These are phyloP conservation scores for Drosophila mimetica DNA, from an alignment of 2,888 invertebrate genomes.

Conservation along the genomic window DNA sequence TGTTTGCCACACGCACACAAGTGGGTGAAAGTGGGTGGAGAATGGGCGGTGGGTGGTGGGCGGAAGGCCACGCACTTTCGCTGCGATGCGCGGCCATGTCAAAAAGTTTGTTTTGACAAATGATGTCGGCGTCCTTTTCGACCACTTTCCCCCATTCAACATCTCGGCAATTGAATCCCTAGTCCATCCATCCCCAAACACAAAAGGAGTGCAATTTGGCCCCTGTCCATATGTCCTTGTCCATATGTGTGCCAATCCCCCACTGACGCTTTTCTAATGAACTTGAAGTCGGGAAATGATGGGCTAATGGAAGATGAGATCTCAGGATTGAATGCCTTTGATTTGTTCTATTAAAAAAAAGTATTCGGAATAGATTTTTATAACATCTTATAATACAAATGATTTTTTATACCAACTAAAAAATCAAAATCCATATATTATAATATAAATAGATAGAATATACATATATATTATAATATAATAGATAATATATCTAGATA, in stretches of 20 bases:
- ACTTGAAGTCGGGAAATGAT: constrained; percentile 57
- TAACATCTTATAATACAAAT: no score
- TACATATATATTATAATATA: no score
- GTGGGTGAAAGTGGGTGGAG: background rate
- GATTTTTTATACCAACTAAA: no score
- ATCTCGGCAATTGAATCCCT: constrained; percentile 3
- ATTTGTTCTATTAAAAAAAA: no score
- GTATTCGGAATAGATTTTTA: no score
- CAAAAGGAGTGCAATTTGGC: constrained; percentile 5
- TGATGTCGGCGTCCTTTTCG: constrained; percentile 60
- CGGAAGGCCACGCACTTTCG: constrained; percentile 64
- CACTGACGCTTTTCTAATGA: constrained; percentile 63
- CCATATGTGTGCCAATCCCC: constrained; percentile 39
- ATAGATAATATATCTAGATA: no score
- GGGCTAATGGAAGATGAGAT: constrained; percentile 4
- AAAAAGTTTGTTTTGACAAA: constrained; percentile 78
- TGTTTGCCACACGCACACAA: constrained; percentile 26
- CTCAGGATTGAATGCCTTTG: no score
- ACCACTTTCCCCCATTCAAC: constrained; percentile 5
- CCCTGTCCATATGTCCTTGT: constrained; percentile 33
- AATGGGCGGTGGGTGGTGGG: background rate
- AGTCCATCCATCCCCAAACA: constrained; percentile 3
- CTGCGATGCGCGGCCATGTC: constrained; percentile 68
- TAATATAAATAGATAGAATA: no score
- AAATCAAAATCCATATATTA: no score